phyloP scores from a whole-genome alignment of 2,113 vertebrate species.

The Oreocharis arfaki region DNA sequence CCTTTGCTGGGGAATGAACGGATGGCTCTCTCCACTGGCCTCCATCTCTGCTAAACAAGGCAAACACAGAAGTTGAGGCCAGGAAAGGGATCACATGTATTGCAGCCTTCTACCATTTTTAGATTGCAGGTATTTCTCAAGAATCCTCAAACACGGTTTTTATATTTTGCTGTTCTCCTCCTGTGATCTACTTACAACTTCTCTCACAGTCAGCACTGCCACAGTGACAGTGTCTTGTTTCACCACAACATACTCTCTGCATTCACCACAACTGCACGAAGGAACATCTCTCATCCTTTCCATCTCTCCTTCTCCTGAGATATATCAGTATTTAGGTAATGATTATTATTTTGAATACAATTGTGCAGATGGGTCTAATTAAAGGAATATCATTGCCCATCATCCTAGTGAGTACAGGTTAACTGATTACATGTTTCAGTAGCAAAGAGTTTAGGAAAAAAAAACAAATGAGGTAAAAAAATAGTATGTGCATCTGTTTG shows the following conservation, averaged over 20 bases:
- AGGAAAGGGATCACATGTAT: not conserved
- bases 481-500: not conserved
- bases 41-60: not conserved
- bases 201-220: not conserved
- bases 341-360: not conserved
- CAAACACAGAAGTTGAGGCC: not conserved
- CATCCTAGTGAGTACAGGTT: slow-evolving; percentile 8
- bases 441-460: no score
- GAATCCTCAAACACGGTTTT: not conserved
- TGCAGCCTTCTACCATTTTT: not conserved
- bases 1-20: not conserved
- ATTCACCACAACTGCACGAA: not conserved
- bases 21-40: not conserved
- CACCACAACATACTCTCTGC: not conserved
- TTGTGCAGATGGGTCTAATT: slow-evolving; percentile 44
- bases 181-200: not conserved
- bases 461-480: no score
- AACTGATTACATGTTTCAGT: slow-evolving; percentile 4
- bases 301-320: not conserved
- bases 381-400: slow-evolving; percentile 19
- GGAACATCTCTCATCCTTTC: not conserved
- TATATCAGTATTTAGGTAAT: not conserved
- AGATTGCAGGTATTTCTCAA: not conserved
- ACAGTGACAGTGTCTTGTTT: not conserved
- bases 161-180: not conserved